phyloP scores from a whole-genome alignment of 2,888 invertebrate species.

The Caenorhabditis afra region DNA sequence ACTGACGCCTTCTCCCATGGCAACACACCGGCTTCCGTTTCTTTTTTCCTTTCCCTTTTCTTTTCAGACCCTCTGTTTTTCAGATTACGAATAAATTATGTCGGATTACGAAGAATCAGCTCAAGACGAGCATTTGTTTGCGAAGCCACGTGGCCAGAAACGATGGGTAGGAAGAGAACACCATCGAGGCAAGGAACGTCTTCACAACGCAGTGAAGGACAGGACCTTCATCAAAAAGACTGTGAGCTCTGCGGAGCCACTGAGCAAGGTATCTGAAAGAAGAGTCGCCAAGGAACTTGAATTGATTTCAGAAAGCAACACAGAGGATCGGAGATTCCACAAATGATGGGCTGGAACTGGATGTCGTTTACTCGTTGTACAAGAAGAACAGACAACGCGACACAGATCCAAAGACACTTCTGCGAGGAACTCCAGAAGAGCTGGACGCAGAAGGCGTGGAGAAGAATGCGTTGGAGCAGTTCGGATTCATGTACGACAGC shows the following conservation, averaged over 20 bases:
- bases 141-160: slow-evolving; percentile 43
- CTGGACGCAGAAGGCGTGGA: slow-evolving; percentile 35
- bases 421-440: slow-evolving; percentile 12
- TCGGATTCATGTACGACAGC: background rate
- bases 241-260: slow-evolving; percentile 19
- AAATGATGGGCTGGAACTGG: slow-evolving; percentile 26
- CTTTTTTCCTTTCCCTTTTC: too few species aligned
- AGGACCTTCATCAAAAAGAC: slow-evolving; percentile 34
- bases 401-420: slow-evolving; percentile 4
- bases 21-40: too few species aligned
- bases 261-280: slow-evolving; percentile 26
- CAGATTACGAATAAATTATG: background rate
- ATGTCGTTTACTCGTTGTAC: slow-evolving; percentile 38
- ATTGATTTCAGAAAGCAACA: slow-evolving; percentile 19
- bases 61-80: too few species aligned
- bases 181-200: slow-evolving; percentile 32
- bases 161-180: slow-evolving; percentile 34
- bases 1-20: too few species aligned
- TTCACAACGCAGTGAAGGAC: slow-evolving; percentile 32
- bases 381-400: slow-evolving; percentile 32
- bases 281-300: too few species aligned
- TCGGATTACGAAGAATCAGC: slow-evolving; percentile 25
- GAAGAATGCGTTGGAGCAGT: slow-evolving; percentile 22
- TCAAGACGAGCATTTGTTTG: slow-evolving; percentile 9
- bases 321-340: slow-evolving; percentile 9